phyloP scores from a whole-genome alignment of 2,888 invertebrate genomes.

The Philonicus albiceps region DNA sequence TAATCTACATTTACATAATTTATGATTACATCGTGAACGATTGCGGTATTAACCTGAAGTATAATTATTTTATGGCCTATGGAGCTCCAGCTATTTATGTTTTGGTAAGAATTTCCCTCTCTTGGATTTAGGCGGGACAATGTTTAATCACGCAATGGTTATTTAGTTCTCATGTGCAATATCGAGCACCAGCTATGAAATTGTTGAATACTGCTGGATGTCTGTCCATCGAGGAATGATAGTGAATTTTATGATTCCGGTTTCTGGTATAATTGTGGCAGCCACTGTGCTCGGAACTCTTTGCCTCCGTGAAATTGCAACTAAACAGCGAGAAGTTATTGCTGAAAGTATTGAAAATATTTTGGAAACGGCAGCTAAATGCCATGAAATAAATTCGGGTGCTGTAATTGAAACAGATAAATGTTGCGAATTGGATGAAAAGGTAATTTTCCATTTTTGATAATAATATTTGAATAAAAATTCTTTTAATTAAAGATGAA shows the following conservation, averaged over 20 bases:
- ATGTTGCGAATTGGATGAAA: conserved; percentile 49
- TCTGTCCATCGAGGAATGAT: conserved; percentile 80
- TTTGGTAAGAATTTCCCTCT: conserved; percentile 67
- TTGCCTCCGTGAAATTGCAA: conserved; percentile 63
- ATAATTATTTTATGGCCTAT: conserved; percentile 70
- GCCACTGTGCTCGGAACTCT: conserved; percentile 70
- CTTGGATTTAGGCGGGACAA: neutral
- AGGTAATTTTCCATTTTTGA: conserved; percentile 34
- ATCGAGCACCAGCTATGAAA: conserved; percentile 77
- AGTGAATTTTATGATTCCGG: conserved; percentile 77
- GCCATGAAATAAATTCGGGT: conserved; percentile 46
- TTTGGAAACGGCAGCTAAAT: conserved; percentile 48
- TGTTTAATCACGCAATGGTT: neutral
- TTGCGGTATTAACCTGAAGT: conserved; percentile 66
- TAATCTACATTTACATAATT: conserved; percentile 71
- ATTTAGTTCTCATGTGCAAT: conserved; percentile 69
- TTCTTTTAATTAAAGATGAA: neutral
- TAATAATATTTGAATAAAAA: neutral
- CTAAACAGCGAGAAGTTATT: conserved; percentile 53
- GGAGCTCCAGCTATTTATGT: conserved; percentile 71
- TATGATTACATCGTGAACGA: conserved; percentile 66
- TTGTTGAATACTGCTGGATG: conserved; percentile 78
- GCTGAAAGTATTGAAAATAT: conserved; percentile 51
- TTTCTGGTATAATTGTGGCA: conserved; percentile 72
- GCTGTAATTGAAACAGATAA: conserved; percentile 47